Conservation (phyloP, 2,888 invertebrate genomes). For the Zaprionus bogoriensis region DNA sequence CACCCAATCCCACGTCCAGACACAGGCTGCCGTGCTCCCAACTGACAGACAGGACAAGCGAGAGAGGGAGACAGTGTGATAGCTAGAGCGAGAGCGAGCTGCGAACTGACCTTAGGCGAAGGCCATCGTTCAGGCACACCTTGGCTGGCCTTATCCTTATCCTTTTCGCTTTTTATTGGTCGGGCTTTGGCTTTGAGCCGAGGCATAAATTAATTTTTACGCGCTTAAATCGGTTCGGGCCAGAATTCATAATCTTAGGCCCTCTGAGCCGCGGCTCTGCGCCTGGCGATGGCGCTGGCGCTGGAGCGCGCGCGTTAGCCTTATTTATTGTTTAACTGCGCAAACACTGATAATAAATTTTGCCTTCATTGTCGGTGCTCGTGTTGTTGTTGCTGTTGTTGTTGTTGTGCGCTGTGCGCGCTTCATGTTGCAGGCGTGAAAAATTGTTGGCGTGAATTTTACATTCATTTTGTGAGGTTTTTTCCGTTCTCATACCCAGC, state of each 20-base stretch:
- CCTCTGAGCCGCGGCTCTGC: conserved; percentile 7
- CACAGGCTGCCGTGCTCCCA: conserved; percentile 6
- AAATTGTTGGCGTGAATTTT: conserved; percentile 60
- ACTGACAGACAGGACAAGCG: conserved; percentile 12
- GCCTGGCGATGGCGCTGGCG: too few species aligned
- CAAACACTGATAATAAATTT: conserved; percentile 62
- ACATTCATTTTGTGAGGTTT: conserved; percentile 38
- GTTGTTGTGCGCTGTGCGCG: conserved; percentile 12
- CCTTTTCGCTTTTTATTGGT: too few species aligned
- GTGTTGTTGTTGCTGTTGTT: conserved; percentile 14
- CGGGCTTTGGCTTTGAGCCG: conserved; percentile 27
- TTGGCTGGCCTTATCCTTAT: conserved; percentile 27
- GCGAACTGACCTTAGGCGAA: conserved; percentile 27
- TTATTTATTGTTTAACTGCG: conserved; percentile 62
- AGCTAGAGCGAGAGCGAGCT: not conserved
- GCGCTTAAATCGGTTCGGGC: conserved; percentile 36
- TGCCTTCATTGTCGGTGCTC: conserved; percentile 32
- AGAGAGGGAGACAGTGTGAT: not conserved
- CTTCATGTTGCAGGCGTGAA: conserved; percentile 51
- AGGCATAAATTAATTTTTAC: conserved; percentile 58
- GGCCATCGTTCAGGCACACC: conserved; percentile 40
- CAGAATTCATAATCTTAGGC: conserved; percentile 47
- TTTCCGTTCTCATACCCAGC: conserved; percentile 2
- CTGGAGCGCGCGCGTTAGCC: not conserved
- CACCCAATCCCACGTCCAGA: too few species aligned